Base-by-base conservation (phyloP, 2,888 invertebrate species). In the Notodonta ziczac region DNA sequence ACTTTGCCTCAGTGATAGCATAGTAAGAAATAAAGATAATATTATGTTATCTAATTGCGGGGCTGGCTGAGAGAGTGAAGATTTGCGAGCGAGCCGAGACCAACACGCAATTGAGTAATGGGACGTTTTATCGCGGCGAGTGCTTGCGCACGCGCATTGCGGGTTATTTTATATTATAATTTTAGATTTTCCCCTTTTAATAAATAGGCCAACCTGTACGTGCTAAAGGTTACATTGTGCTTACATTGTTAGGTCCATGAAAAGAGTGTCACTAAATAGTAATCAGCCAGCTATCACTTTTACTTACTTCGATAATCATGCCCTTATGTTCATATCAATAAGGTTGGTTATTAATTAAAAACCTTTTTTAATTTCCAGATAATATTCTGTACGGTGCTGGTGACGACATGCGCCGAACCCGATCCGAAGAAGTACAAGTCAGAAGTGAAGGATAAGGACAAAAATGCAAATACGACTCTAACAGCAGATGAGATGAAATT, bases 391-490 rank as follows among this genome's bases (percentile, higher is more conserved):
- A 82, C 82, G 66, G 78, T 83, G 64, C 67, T 90, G 58, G 63
- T 80, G 39, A 74, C 75, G 53, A 76, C 76, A 57, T 73, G 73
- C 60, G 88, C 88, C 14, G 88, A 86, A 12, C 93, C 93, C 8
- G 93, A 92, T 16, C 93, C 93, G 8, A 93, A 93, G 63, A 93
- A 91, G 72, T 93, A 90, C 64, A 91, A 90, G 66, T 62, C 83
- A 50, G 83, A 85, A 64, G 67, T 77, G 24, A 80, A 85, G 79
- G 81, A 84, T 50, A 85, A 85, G 58, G 82, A 82, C 13, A 88
- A 89, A 68, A 76, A 80, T 50, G 55, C 80, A 1, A 84, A 84
- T 58, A 66, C 82, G 16, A 88, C 81, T 7, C 68, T 94, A 44
- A 91, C 93, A 48, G 85, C 85, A 14, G 91, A 93, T 59, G 94